Evolutionary conservation across 2,113 vertebrate species (phyloP).

Genomic region (Tenebrosternarchus preto): DNA sequence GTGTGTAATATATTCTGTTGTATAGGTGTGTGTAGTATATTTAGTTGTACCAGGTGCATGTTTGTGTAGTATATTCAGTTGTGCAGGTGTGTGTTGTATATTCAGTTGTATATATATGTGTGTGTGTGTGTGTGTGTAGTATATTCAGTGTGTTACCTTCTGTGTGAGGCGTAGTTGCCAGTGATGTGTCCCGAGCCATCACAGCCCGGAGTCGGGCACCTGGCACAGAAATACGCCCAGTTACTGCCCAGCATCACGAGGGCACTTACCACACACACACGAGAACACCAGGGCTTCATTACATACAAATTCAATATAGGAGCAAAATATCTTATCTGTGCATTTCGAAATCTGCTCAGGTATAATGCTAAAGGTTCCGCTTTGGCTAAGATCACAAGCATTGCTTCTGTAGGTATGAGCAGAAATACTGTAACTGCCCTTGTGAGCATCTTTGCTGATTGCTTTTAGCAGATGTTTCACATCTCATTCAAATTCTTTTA

Average conservation of each 20-base stretch:
- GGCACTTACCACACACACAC: not conserved
- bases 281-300: conserved; percentile 15
- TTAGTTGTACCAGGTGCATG: no score
- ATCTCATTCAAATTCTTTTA: no score
- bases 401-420: conserved; percentile 3
- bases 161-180: conserved; percentile 97
- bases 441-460: no score
- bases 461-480: no score
- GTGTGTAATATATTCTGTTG: no score
- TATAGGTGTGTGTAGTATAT: no score
- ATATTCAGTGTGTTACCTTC: conserved; percentile 80
- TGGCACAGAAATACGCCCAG: conserved; percentile 73
- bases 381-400: not conserved
- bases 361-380: not conserved
- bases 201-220: conserved; percentile 97
- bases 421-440: not conserved
- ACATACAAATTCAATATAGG: not conserved
- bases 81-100: no score
- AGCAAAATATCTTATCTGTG: conserved; percentile 7
- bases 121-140: not conserved
- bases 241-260: conserved; percentile 32
- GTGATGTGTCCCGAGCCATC: conserved; percentile 99
- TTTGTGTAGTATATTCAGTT: no score
- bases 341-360: not conserved
- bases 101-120: not conserved